A percentile compares a stretch with the other conserved stretches of the same genome.
Conservation (phyloP, 1,140 invertebrate species). For the Phenacoccus solenopsis region DNA sequence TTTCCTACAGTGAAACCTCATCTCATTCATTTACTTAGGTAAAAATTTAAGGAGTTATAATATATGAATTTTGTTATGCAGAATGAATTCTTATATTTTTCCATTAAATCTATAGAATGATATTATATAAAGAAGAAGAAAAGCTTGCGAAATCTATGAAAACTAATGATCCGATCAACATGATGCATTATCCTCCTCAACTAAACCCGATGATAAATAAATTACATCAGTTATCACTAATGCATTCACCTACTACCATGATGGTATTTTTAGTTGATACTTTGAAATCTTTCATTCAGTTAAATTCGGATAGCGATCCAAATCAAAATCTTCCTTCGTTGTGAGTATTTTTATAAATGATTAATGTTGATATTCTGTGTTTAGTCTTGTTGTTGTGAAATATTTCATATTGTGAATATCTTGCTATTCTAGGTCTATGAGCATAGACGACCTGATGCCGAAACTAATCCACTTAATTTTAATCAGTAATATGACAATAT, state of each 20-base stretch:
- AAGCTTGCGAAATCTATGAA: not conserved
- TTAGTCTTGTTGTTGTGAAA: not conserved
- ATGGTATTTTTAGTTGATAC: not conserved
- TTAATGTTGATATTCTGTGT: not conserved
- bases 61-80: not conserved
- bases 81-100: not conserved
- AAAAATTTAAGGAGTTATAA: not conserved
- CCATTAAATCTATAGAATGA: not conserved
- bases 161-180: not conserved
- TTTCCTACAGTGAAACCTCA: not conserved
- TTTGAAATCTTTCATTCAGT: not conserved
- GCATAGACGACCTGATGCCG: slow-evolving; percentile 26
- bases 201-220: not conserved
- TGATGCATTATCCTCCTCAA: not conserved
- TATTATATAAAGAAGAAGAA: slow-evolving; percentile 1
- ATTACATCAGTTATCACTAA: not conserved
- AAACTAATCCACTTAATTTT: slow-evolving; percentile 22
- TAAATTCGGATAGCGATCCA: not conserved
- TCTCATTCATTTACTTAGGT: not conserved
- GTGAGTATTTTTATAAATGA: not conserved
- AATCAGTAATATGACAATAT: slow-evolving; percentile 18
- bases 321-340: not conserved
- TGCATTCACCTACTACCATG: not conserved
- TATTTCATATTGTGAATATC: not conserved
- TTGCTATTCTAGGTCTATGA: not conserved